Base-by-base conservation (phyloP, 2,797 vertebrate genomes). In the Halcyon leucocephala region DNA sequence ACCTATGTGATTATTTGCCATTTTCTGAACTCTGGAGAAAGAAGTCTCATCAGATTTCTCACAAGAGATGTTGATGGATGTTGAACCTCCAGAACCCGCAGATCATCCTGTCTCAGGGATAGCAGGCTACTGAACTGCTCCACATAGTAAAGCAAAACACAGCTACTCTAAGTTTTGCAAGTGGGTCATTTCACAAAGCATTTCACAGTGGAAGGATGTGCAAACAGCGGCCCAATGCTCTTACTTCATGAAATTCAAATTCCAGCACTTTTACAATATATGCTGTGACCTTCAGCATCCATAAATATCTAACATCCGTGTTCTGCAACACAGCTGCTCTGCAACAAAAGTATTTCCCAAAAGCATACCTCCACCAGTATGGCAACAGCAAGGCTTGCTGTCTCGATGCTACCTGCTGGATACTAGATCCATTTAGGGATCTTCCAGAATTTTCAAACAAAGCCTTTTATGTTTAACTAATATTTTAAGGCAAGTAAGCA, bases 41-140 rank as follows among this genome's bases (percentile, higher is more conserved):
- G 42, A 19, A 39, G 26, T 31, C 51, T 54, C 17, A 4, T 24
- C 29, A 15, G 7, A 3, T 7, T 28, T 17, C 55, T 33, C 21
- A 2, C 0, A 12, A 48, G 14, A 65, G 28, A 49, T 65, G 16
- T 35, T 35, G 0, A 18, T 0, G 18, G 58, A 7, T n/a, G 22
- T 14, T 46, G 2, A 8, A 60, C 9, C 42, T 18, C 14, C 48
- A 18, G 4, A 71, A 42, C 18, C 61, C 16, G 33, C 51, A 49
- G 52, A 58, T 49, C 24, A 13, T 15, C 12, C 33, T 19, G 14
- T 14, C 67, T 14, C 37, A 8, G 67, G 64, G 25, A 48, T 1
- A 3, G 14, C 2, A 55, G 28, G 18, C 19, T 22, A 15, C 33
- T 6, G 5, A 46, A 21, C 6, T 29, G 16, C 7, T 72, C 35